Evolutionary conservation across 92 coral and sea anemone species (phyloP), one percentile per base, ranked within the genome.

Genomic region (Epizoanthus illoricatus): DNA sequence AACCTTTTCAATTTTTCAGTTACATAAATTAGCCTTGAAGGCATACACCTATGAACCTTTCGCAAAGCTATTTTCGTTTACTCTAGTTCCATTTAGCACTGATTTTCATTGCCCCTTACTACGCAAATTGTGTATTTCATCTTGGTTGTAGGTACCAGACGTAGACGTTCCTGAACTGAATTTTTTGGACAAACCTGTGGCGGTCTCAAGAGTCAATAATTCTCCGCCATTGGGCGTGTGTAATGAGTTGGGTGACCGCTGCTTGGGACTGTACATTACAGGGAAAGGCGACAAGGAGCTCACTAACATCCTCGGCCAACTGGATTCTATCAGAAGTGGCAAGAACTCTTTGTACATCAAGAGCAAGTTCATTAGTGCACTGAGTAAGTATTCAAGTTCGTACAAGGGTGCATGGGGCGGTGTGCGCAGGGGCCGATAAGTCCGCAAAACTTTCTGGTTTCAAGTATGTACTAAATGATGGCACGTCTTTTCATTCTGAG

Each of bases 311-410:
- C 60, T 78, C 24, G 49, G 67, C 67, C 69, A 58, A 24, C 60
- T 78, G 13, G 43, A 78, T 18, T 62, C 61, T 10, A 62, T 78
- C 61, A 43, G 43, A 17, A 64, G 54, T 23, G 82, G 82, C 47
- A 56, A 10, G 11, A 78, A 63, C 71, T 62, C 82, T 63, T 78
- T 78, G 82, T 78, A 78, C 18, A 19, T 78, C 82, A 78, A 78
- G 33, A 78, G 72, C 82, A 64, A 78, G 72, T 78, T 78, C 33
- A 42, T 78, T 20, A 62, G 71, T 21, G 71, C 60, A 12, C 33
- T 78, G 54, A 78, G 82, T 78, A 63, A 62, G 82, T 78, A 52
- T 52, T 52, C 0, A 52, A 52, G 56, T 11, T 52, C 10, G 56
- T 52, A 52, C 15, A 52, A 52, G 56, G 56, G 16, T 6, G 55